Base-by-base conservation (phyloP, 2,113 vertebrate species). In the Formicarius rufipectus region DNA sequence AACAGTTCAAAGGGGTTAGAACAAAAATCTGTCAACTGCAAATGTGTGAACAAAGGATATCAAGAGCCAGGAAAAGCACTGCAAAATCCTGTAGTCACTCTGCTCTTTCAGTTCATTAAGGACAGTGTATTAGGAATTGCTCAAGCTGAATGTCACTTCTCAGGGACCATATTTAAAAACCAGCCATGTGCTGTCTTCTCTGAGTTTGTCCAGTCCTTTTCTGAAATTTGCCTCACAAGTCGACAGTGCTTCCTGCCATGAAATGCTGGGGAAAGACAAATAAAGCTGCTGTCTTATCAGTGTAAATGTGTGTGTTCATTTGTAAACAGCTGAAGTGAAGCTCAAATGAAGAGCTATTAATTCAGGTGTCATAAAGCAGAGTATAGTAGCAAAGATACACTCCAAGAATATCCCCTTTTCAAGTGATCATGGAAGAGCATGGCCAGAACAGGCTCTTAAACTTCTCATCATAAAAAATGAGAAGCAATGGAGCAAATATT, bases 121-220 rank as follows among this genome's bases (percentile, higher is more conserved):
- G 35, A 45, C 64, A 49, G 35, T 11, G 21, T 14, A 52, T 44
- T 47, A 76, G n/a, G 31, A 64, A 12, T 5, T 83, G 77, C 53
- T 40, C 10, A 56, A 49, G 0, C 0, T 49, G 45, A 47, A 59
- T 1, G 3, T 14, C 40, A 39, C 4, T 33, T 25, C 35, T 84
- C 59, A 56, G 28, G 17, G 13, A 33, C 22, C 16, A 12, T 27
- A 64, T 37, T 35, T 52, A 37, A 49, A n/a, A 89, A 60, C 4
- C 4, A 67, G 14, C 19, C 30, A 39, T 39, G 5, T 10, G 12
- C 31, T 64, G 12, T 9, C 9, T 64, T 24, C 39, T 35, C 3
- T 39, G 33, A 79, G 16, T 52, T 81, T 74, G 18, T 59, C 23
- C 15, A 27, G 4, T 12, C 10, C 7, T 23, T n/a, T 60, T 8